These are phyloP conservation scores for Amblyopsis hoosieri DNA, from an alignment of 2,797 vertebrate species.

Conservation along the genomic window DNA sequence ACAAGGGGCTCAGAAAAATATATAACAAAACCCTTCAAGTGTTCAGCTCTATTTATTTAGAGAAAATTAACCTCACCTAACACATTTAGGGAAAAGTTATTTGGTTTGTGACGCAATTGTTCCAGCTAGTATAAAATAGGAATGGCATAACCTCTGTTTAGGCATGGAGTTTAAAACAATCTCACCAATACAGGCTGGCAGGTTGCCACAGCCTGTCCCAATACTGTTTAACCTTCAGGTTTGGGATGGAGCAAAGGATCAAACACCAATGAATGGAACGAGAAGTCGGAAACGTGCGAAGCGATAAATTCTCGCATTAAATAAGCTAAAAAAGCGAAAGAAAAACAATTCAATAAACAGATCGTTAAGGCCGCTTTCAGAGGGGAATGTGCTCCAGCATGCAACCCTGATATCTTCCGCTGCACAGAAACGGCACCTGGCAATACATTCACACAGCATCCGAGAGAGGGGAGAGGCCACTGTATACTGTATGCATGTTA, in stretches of 20 bases:
- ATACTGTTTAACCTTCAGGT: conserved; percentile 67
- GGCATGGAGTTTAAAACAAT: conserved; percentile 64
- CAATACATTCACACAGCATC: conserved; percentile 28
- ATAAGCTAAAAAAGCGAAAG: conserved; percentile 35
- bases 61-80: conserved; percentile 53
- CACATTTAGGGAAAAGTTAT: conserved; percentile 56
- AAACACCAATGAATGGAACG: conserved; percentile 24
- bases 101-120: conserved; percentile 67
- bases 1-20: conserved; percentile 42
- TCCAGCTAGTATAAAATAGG: conserved; percentile 67
- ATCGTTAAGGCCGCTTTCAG: conserved; percentile 2
- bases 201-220: conserved; percentile 52
- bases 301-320: conserved; percentile 38
- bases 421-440: conserved; percentile 37
- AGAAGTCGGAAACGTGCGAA: conserved; percentile 44
- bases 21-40: conserved; percentile 38
- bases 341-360: conserved; percentile 35
- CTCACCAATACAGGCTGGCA: conserved; percentile 57
- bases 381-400: conserved; percentile 20
- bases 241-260: conserved; percentile 46
- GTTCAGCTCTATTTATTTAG: conserved; percentile 51
- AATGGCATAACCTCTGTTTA: conserved; percentile 61
- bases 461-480: conserved; percentile 48
- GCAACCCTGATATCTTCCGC: conserved; percentile 23
- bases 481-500: conserved; percentile 43